These are phyloP conservation scores for Cryptophagus acutangulus DNA, from an alignment of 2,888 invertebrate species.

Conservation along the genomic window DNA sequence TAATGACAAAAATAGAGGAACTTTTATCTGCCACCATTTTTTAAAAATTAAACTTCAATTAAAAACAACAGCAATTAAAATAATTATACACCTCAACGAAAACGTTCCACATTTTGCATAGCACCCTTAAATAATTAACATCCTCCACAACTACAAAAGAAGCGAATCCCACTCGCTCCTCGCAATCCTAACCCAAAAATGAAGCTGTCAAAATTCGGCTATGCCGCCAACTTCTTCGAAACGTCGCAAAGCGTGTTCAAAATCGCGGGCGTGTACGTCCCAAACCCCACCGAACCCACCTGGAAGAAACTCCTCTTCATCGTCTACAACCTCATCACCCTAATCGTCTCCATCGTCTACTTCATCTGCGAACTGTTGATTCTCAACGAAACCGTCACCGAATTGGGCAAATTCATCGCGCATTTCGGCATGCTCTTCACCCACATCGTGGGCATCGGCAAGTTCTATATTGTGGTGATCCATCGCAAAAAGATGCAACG, in stretches of 20 bases:
- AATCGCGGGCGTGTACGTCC: neutral
- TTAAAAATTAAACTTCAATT: too few species aligned
- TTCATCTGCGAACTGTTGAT: constrained; percentile 10
- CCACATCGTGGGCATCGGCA: constrained; percentile 26
- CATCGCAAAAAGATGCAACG: constrained; percentile 12
- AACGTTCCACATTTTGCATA: too few species aligned
- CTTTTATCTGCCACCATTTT: too few species aligned
- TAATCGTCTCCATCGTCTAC: neutral
- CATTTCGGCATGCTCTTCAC: constrained; percentile 28
- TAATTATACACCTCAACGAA: too few species aligned
- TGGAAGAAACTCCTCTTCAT: neutral
- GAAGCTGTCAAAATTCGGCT: neutral
- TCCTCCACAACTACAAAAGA: too few species aligned
- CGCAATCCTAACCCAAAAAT: too few species aligned
- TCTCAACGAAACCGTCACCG: constrained; percentile 10
- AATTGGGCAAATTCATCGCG: constrained; percentile 10
- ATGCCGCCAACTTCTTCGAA: neutral
- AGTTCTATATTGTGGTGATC: constrained; percentile 23
- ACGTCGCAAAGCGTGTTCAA: neutral
- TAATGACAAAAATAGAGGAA: too few species aligned
- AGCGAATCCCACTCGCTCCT: too few species aligned
- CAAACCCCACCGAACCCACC: neutral
- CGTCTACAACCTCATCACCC: neutral
- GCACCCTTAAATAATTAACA: too few species aligned
- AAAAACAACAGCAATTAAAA: too few species aligned